Evolutionary conservation across 2,888 invertebrate species (phyloP), one percentile per base, ranked within the genome.

Genomic region (Cheilosia pagana): DNA sequence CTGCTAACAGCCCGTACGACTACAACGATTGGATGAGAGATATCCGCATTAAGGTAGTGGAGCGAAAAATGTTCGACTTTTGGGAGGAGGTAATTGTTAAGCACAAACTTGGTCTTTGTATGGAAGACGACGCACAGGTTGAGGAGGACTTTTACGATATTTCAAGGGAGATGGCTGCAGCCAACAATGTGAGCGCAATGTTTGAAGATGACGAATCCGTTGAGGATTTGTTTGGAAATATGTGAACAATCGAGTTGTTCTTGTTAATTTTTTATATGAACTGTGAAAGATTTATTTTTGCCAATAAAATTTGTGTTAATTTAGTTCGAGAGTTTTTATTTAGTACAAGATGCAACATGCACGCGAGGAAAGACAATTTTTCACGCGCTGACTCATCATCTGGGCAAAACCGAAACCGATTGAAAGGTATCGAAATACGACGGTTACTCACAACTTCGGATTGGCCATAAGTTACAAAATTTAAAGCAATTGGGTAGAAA

Each of bases 1-100:
- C 89, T 3, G 90, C 90, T 16, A 89, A 89, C 78, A 88, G 89
- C 12, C 88, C 89, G 39, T 86, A 86, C 43, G 91, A 90, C 23
- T 92, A 90, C 70, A 90, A 91, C 72, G 88, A 89, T 25, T 92
- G 91, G 88, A 88, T 91, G 5, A 79, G 70, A 0, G 88, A 89
- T 23, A 74, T 92, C 1, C 90, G 89, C 28, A 41, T 45, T 0
- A 89, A 89, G 14, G 63, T 87, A 4, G 76, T 88, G 12, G 86
- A 79, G 3, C 85, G 89, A 6, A 87, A 88, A 57, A 87, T 89
- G 59, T 76, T 77, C 5, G 88, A 89, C 2, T 91, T 92, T 63
- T 92, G 92, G 92, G 65, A 87, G 7, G 60, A 86, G 5, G 87
- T 90, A 2, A 81, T 92, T 48, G 89, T 90, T 0, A 87, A 87